Base-by-base conservation (phyloP, 1,140 invertebrate genomes). In the Ruditapes philippinarum region DNA sequence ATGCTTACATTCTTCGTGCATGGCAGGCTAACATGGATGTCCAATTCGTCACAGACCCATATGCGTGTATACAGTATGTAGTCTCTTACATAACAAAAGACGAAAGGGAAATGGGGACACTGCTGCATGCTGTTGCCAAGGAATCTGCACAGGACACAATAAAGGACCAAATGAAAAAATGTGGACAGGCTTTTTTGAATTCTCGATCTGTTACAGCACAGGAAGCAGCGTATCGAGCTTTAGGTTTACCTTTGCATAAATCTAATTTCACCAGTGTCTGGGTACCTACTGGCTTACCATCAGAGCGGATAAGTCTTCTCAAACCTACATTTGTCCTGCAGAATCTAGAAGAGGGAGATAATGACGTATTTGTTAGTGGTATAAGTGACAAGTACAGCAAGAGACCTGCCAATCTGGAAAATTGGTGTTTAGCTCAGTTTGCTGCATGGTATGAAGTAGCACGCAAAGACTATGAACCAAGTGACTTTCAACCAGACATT, bases 61-160 rank as follows among this genome's bases (percentile, higher is more conserved):
- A 92, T 87, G 85, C 89, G 28, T 91, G 90, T 90, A 90, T 82
- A 70, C 45, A 82, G n/a, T 93, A 89, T 82, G 91, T 92, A 38
- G 89, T 82, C 17, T 88, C 85, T 54, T 90, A 89, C 80, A 92
- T 92, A 45, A 80, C 83, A 65, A 92, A 92, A 73, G 74, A 74
- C 33, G 89, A 91, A 51, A 84, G 91, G 76, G 91, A 89, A 45
- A 90, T 92, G 81, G 80, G 79, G 45, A 78, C 82, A 22, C 31
- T 92, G 65, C 60, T 91, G 25, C 12, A 70, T 31, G 57, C 57
- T 28, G 57, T 62, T 62, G 57, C 57, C 31, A 73, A 73, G 68
- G 68, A 73, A 38, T 38, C 68, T 38, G 68, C 68, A 73, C 1
- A 73, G 31, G 68, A 73, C 31, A 38, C 31, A 36, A 73, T 73